These are phyloP conservation scores for Halocaridina rubra DNA, from an alignment of 2,888 invertebrate species.

Conservation along the genomic window DNA sequence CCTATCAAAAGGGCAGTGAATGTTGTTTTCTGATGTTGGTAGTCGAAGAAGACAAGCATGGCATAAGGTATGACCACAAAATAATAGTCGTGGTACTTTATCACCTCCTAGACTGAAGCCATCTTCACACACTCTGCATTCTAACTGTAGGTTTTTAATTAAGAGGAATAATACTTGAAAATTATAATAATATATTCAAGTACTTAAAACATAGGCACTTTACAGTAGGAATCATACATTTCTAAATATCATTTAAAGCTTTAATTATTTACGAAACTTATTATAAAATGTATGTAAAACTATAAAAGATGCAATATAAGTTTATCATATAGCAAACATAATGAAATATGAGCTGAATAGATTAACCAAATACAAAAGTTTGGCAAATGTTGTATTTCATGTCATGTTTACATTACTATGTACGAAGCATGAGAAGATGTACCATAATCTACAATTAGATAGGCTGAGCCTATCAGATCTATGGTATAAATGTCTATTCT, in stretches of 20 bases:
- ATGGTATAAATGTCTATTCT: too few relatives aligned
- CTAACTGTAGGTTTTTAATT: conserved; percentile 67
- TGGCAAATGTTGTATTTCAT: too few relatives aligned
- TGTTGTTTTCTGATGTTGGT: conserved; percentile 66
- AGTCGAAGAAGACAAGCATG: conserved; percentile 72
- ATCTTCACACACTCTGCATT: conserved; percentile 74
- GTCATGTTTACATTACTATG: too few relatives aligned
- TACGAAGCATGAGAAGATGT: too few relatives aligned
- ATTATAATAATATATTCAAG: too few relatives aligned
- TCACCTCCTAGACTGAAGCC: conserved; percentile 73
- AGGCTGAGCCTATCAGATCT: too few relatives aligned
- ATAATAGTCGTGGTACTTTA: conserved; percentile 72
- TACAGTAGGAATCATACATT: not conserved
- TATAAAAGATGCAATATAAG: not conserved
- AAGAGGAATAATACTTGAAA: too few relatives aligned
- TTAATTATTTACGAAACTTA: not conserved
- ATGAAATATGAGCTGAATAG: too few relatives aligned
- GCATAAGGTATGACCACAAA: conserved; percentile 74
- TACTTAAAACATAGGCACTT: not conserved
- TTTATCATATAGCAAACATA: too few relatives aligned
- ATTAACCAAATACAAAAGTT: too few relatives aligned
- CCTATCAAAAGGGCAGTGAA: conserved; percentile 74
- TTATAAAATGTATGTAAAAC: not conserved
- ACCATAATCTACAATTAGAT: too few relatives aligned
- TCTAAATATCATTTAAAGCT: too few relatives aligned